Evolutionary conservation across 2,888 invertebrate genomes (phyloP).

Genomic region (Polymixis lichenea): DNA sequence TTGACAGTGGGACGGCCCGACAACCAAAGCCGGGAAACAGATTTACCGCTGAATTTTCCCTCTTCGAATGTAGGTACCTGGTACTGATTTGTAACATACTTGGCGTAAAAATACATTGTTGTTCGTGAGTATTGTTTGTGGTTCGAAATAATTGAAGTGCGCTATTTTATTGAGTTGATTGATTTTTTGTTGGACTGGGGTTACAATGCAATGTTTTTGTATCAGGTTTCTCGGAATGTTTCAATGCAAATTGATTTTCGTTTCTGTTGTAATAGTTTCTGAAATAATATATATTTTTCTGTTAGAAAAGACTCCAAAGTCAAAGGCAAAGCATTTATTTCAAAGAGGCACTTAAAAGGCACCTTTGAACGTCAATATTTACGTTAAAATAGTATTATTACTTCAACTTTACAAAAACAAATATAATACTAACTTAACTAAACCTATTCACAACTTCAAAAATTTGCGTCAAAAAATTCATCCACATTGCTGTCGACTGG

Average conservation of each 20-base stretch:
- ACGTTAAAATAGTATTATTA: no score
- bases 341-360: no score
- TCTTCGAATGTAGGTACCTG: slow-evolving; percentile 41
- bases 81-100: slow-evolving; percentile 55
- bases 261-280: background rate
- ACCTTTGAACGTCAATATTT: no score
- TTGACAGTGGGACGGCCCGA: slow-evolving; percentile 84
- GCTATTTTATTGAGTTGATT: slow-evolving; percentile 17
- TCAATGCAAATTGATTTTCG: background rate
- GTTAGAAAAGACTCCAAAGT: no score
- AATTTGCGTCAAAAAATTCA: no score
- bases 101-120: slow-evolving; percentile 54
- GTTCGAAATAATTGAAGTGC: slow-evolving; percentile 6
- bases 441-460: no score
- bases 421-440: no score
- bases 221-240: background rate
- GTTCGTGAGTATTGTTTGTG: slow-evolving; percentile 24
- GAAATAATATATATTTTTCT: background rate
- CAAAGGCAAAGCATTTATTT: no score
- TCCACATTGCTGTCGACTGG: no score
- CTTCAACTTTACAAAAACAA: no score
- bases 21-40: slow-evolving; percentile 77
- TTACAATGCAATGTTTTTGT: background rate
- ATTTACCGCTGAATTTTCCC: slow-evolving; percentile 79
- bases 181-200: background rate